phyloP scores from a whole-genome alignment of 2,113 vertebrate species.

The Mesoclemmys tuberculata region DNA sequence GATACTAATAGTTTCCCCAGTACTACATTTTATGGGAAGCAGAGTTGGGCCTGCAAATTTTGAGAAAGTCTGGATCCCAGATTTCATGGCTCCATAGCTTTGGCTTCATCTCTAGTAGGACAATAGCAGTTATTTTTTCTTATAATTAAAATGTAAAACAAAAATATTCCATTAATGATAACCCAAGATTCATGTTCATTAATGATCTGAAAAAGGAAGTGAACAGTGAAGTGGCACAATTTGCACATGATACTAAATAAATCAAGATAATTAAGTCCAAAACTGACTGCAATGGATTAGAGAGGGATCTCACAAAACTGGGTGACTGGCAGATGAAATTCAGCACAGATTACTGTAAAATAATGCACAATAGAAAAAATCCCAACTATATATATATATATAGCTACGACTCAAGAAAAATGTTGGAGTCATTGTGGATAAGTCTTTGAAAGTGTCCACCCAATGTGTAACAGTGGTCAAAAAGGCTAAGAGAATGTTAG shows the following conservation, averaged over 20 bases:
- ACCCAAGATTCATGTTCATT: not conserved
- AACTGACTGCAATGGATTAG: not conserved
- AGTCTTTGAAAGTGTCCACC: not conserved
- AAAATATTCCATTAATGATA: conserved; percentile 13
- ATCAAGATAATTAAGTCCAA: not conserved
- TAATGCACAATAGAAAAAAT: not conserved
- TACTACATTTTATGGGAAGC: not conserved
- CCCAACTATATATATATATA: not conserved
- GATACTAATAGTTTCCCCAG: not conserved
- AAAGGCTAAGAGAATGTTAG: not conserved
- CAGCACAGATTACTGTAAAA: not conserved
- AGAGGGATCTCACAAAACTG: not conserved
- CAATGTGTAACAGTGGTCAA: not conserved
- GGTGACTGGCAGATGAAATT: not conserved
- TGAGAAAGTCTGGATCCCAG: not conserved
- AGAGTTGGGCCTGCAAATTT: not conserved
- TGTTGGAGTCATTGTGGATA: not conserved
- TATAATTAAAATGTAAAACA: not conserved
- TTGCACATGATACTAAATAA: not conserved
- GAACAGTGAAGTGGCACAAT: not conserved
- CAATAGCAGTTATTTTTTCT: not conserved
- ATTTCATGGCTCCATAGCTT: not conserved
- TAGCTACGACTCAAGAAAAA: not conserved
- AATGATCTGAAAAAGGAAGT: not conserved
- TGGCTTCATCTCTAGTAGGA: not conserved